Conservation (phyloP, 2,113 vertebrate species). For the Gambusia holbrooki region DNA sequence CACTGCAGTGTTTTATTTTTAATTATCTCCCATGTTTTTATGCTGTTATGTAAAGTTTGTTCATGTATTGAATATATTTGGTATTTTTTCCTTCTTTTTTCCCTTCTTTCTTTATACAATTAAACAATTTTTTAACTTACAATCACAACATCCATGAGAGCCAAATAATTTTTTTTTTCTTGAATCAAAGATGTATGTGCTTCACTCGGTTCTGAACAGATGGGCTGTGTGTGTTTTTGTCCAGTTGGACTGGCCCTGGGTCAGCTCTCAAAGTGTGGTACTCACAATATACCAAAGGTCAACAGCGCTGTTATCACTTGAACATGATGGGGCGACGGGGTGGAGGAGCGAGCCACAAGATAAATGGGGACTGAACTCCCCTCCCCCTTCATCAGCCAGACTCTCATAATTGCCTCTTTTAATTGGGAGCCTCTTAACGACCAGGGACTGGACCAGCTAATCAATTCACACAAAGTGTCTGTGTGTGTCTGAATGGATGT, state of each 20-base stretch:
- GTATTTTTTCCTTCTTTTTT: too few relatives aligned
- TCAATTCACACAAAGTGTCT: slow-evolving; percentile 72
- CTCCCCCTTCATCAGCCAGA: slow-evolving; percentile 64
- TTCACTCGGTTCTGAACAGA: background rate
- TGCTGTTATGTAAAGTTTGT: too few relatives aligned
- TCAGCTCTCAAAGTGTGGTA: slow-evolving; percentile 58
- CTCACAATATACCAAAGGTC: slow-evolving; percentile 72
- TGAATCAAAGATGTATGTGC: background rate
- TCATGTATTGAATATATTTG: too few relatives aligned
- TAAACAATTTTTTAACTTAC: too few relatives aligned
- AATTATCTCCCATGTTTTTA: too few relatives aligned
- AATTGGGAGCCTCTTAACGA: slow-evolving; percentile 80
- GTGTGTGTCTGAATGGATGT: slow-evolving; percentile 28
- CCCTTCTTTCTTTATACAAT: too few relatives aligned
- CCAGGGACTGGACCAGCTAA: slow-evolving; percentile 68
- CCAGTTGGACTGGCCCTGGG: slow-evolving; percentile 38
- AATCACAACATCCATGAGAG: too few relatives aligned
- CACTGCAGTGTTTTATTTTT: too few relatives aligned
- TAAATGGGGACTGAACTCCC: slow-evolving; percentile 27
- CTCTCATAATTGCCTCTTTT: slow-evolving; percentile 76
- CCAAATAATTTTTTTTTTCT: background rate
- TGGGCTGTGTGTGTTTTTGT: slow-evolving; percentile 14
- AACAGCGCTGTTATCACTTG: slow-evolving; percentile 73
- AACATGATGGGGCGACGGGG: slow-evolving; percentile 59
- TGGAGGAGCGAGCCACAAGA: slow-evolving; percentile 17